Conservation (phyloP, 1,140 invertebrate species). For the Dinothrombium tinctorium region DNA sequence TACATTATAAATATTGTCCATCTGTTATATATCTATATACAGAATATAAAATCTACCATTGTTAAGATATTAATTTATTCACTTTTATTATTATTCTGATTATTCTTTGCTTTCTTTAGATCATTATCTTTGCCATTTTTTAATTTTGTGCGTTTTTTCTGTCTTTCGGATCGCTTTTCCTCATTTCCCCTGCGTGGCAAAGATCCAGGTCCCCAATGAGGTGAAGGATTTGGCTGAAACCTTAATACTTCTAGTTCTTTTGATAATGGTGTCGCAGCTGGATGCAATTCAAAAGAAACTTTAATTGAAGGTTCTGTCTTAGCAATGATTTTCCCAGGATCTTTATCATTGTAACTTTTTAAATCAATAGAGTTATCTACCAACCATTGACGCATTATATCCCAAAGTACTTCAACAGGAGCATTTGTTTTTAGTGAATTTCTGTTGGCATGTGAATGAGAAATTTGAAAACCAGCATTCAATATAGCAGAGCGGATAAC, state of each 20-base stretch:
- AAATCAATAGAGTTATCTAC: slow-evolving; percentile 19
- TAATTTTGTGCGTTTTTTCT: too few species aligned
- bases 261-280: slow-evolving; percentile 51
- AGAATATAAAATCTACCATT: too few species aligned
- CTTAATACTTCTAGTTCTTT: slow-evolving; percentile 41
- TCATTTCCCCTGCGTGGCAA: too few species aligned
- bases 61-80: too few species aligned
- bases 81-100: too few species aligned
- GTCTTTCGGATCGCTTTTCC: too few species aligned
- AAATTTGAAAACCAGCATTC: slow-evolving; percentile 76
- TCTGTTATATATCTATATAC: too few species aligned
- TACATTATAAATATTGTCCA: too few species aligned
- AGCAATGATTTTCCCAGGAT: slow-evolving; percentile 11
- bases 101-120: too few species aligned
- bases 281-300: slow-evolving; percentile 29
- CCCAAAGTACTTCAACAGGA: slow-evolving; percentile 64
- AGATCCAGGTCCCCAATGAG: slow-evolving; percentile 81
- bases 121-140: too few species aligned
- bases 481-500: slow-evolving; percentile 62
- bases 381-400: slow-evolving; percentile 63
- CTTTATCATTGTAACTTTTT: slow-evolving; percentile 9
- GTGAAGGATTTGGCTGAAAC: slow-evolving; percentile 63
- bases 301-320: slow-evolving; percentile 1
- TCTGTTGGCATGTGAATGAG: slow-evolving; percentile 64
- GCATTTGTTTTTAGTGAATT: slow-evolving; percentile 84